Evolutionary conservation across 2,888 invertebrate species (phyloP).

Genomic region (Scaptodrosophila latifasciaeformis): DNA sequence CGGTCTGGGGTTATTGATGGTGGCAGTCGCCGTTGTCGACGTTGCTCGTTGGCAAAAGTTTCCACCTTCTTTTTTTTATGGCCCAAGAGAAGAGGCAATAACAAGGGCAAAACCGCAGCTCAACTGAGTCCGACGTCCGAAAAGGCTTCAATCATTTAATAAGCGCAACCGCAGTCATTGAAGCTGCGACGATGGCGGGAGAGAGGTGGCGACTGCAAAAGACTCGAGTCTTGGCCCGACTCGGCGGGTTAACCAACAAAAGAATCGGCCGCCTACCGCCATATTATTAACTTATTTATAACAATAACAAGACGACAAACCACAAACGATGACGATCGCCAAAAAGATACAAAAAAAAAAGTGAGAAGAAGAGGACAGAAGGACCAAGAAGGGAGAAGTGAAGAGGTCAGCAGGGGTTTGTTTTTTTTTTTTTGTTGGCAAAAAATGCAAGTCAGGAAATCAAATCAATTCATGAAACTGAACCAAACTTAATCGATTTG

Average conservation of each 20-base stretch:
- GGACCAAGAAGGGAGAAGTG: too few species aligned
- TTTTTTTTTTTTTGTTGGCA: too few species aligned
- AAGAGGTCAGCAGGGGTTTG: too few species aligned
- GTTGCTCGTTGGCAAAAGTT: constrained; percentile 48
- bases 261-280: constrained; percentile 74
- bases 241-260: constrained; percentile 40
- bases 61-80: constrained; percentile 60
- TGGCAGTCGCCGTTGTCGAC: constrained; percentile 54
- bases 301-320: constrained; percentile 71
- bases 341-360: too few species aligned
- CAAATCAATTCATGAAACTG: too few species aligned
- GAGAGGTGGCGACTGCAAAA: constrained; percentile 2
- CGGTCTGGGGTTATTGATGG: constrained; percentile 52
- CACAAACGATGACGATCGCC: too few species aligned
- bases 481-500: too few species aligned
- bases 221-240: neutral
- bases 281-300: constrained; percentile 76
- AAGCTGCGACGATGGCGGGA: constrained; percentile 4
- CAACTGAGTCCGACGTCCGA: constrained; percentile 13
- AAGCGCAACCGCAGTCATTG: constrained; percentile 47
- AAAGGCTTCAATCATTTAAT: constrained; percentile 66
- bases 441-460: too few species aligned
- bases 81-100: constrained; percentile 5
- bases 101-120: constrained; percentile 15
- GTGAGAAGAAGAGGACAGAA: too few species aligned